A percentile compares a stretch with the other conserved stretches of the same genome.
Evolutionary conservation across 2,888 invertebrate species (phyloP).

Genomic region (Xestia ashworthii): DNA sequence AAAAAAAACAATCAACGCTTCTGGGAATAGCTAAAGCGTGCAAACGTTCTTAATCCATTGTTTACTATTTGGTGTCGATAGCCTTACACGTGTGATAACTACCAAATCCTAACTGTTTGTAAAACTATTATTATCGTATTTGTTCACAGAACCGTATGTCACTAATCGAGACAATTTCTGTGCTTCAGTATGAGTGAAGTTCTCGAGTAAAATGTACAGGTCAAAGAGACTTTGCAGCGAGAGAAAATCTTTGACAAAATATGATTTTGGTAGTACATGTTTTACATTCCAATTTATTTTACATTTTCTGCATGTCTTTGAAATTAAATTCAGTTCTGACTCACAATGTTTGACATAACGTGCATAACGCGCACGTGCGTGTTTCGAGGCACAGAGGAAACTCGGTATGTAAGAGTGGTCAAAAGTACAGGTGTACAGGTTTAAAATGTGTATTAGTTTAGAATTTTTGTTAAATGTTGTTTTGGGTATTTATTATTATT

Average conservation of each 20-base stretch:
- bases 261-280: constrained; percentile 17
- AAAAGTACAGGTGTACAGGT: too few species aligned
- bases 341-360: not conserved
- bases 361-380: too few species aligned
- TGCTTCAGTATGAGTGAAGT: constrained; percentile 40
- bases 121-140: not conserved
- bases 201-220: constrained; percentile 36
- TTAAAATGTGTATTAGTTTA: too few species aligned
- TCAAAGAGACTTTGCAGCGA: constrained; percentile 41
- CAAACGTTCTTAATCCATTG: not conserved
- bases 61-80: not conserved
- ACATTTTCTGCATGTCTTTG: not conserved
- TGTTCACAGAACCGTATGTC: constrained; percentile 37
- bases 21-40: not conserved
- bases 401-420: too few species aligned
- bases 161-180: constrained; percentile 53
- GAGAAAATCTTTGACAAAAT: constrained; percentile 36
- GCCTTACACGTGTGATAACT: not conserved
- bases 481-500: too few species aligned
- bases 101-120: not conserved
- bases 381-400: too few species aligned
- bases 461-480: too few species aligned
- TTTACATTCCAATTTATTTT: constrained; percentile 1
- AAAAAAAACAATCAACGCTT: not conserved
- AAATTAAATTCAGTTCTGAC: not conserved